phyloP scores from a whole-genome alignment of 2,888 invertebrate genomes.

The Apotomis turbidana region DNA sequence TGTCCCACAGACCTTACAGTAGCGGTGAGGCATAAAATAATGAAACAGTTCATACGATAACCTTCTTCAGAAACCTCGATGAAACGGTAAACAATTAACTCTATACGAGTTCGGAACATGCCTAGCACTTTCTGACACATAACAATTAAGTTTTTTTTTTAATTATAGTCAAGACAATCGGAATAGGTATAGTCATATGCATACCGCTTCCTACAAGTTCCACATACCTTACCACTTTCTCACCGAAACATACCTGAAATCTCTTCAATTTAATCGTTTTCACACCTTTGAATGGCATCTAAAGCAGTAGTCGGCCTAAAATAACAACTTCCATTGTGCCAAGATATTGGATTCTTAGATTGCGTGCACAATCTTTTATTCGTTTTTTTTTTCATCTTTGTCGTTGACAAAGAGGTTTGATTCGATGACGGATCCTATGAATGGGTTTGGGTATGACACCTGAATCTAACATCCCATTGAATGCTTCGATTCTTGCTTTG shows the following conservation, averaged over 20 bases:
- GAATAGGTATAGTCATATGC: too few species aligned
- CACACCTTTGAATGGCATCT: constrained; percentile 43
- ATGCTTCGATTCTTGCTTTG: constrained; percentile 67
- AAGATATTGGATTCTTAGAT: constrained; percentile 74
- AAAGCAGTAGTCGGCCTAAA: constrained; percentile 61
- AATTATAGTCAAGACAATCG: too few species aligned
- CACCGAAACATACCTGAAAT: constrained; percentile 27
- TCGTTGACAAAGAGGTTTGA: constrained; percentile 67
- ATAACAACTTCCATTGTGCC: constrained; percentile 70
- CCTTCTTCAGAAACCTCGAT: too few species aligned
- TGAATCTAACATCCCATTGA: constrained; percentile 71
- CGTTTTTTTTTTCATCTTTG: constrained; percentile 51
- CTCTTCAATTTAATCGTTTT: constrained; percentile 39
- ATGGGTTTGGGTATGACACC: constrained; percentile 76
- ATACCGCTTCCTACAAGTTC: too few species aligned
- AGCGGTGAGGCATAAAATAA: too few species aligned
- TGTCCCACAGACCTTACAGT: too few species aligned
- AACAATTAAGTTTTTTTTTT: too few species aligned
- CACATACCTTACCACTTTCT: constrained; percentile 12
- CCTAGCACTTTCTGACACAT: too few species aligned
- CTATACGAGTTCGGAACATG: too few species aligned
- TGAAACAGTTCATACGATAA: too few species aligned
- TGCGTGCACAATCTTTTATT: constrained; percentile 66
- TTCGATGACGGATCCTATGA: constrained; percentile 76
- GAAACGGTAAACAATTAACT: too few species aligned